Base-by-base conservation (phyloP, 2,113 vertebrate species). In the Nymphicus hollandicus region DNA sequence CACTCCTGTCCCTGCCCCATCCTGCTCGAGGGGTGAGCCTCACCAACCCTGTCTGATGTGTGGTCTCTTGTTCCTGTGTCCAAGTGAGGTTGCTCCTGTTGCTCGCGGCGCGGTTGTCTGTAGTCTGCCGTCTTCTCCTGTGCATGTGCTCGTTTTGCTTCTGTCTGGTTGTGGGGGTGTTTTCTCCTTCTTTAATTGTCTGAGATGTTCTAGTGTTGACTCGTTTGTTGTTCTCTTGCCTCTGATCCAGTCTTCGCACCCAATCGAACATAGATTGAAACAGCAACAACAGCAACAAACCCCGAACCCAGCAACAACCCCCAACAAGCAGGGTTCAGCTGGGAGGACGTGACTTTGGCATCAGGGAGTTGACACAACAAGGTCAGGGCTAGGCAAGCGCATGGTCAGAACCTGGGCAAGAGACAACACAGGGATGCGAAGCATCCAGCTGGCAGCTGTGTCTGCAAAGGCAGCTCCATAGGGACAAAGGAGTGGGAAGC, bases 401-500 rank as follows among this genome's bases (percentile, higher is more conserved):
- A 17, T 5, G 81, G 18, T 1, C 27, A 77, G 85, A 27, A 16
- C 6, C 27, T 2, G 37, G 1, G 81, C 22, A 12, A 24, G 49
- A 17, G 73, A 11, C 7, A 41, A 3, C 2, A 1, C 0, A 23
- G 73, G 55, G 83, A 1, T 55, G 64, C 6, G 2, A 1, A 52
- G 50, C n/a, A 13, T 14, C 1, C 25, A 8, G 69, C 60, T 65
- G 82, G 52, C 81, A 74, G 77, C 60, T 24, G 71, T 5, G 87
- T 1, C 79, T 24, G 73, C 0, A 33, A 3, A 2, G 65, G 65
- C 72, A 50, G 68, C 28, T 44, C 63, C 3, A 49, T 1, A 17
- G 89, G 89, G 86, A 65, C 53, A 17, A 20, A 11, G 71, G 29
- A 33, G 78, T 50, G 82, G 91, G 93, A 81, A 25, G 37, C 1